Evolutionary conservation across 2,113 vertebrate genomes (phyloP), one percentile per base, ranked within the genome.

Genomic region (Lates calcarifer): DNA sequence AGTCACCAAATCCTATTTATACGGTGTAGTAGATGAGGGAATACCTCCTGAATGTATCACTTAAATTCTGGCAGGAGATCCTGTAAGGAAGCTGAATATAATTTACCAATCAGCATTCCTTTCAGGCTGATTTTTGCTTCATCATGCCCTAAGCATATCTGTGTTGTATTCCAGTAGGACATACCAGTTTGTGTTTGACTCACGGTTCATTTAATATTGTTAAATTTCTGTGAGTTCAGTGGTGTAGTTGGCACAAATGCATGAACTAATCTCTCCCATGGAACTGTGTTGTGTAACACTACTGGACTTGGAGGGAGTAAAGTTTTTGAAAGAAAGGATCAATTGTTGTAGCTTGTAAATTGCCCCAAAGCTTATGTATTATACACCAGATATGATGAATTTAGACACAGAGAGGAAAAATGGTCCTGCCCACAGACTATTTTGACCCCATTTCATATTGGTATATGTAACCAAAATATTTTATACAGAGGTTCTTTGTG

Each of bases 401-500:
- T 57, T 69, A 35, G 51, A 64, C 53, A 24, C 18, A 15, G 26
- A 29, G 15, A 45, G 47, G 11, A 13, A 41, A 74, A 58, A 53
- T 31, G 28, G 35, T 45, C 45, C n/a, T 57, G 26, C 22, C 29
- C 64, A 56, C 58, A 75, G 67, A 56, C 62, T 57, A 28, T 73
- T 24, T 49, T 73, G 53, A 71, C 45, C 33, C 66, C n/a, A 65
- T 10, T 63, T 56, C 43, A 65, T 84, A 82, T 78, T 62, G 39
- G 68, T 53, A 69, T 49, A 77, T 81, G 33, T 76, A 58, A 64
- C 35, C 66, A 6, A 79, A 47, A 66, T 68, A 58, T 79, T 74
- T 74, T 18, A 29, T 31, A 84, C 33, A 83, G 75, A 80, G 37
- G 29, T 31, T 74, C 56, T 77, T 81, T 86, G 69, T 89, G 31